Percentiles rank a stretch among this genome's conserved stretches.
Evolutionary conservation across 2,113 vertebrate genomes (phyloP).

Genomic region (Dipodomys ordii): DNA sequence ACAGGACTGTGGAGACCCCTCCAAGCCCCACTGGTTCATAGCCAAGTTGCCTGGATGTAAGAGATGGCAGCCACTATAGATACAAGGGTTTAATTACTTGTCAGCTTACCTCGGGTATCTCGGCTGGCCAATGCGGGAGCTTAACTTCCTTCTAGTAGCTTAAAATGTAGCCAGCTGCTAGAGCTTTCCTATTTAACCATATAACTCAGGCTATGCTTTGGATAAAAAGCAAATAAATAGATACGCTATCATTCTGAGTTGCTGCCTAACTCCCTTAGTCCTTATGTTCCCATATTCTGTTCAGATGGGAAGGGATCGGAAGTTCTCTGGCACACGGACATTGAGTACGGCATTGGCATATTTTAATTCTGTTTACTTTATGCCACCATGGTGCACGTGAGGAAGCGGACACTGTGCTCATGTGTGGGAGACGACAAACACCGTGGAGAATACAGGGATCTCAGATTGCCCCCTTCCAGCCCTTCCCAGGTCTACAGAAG

Average conservation of each 20-base stretch:
- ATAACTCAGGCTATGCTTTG: conserved; percentile 92
- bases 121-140: conserved; percentile 94
- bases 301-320: conserved; percentile 16
- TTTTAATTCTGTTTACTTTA: conserved; percentile 42
- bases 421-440: background rate
- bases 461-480: background rate
- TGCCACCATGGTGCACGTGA: background rate
- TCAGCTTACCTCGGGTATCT: conserved; percentile 98
- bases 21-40: conserved; percentile 88
- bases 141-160: conserved; percentile 97
- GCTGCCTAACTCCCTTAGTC: conserved; percentile 66
- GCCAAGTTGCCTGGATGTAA: conserved; percentile 96
- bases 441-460: background rate
- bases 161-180: conserved; percentile 96
- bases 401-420: background rate
- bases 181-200: conserved; percentile 92
- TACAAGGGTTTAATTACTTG: conserved; percentile 99
- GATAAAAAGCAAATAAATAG: conserved; percentile 88
- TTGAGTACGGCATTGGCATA: background rate
- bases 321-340: conserved; percentile 8
- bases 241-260: conserved; percentile 90
- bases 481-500: background rate
- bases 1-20: too few species aligned
- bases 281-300: conserved; percentile 11
- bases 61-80: conserved; percentile 99